Evolutionary conservation across 2,797 vertebrate genomes (phyloP).

Genomic region (Alca torda): DNA sequence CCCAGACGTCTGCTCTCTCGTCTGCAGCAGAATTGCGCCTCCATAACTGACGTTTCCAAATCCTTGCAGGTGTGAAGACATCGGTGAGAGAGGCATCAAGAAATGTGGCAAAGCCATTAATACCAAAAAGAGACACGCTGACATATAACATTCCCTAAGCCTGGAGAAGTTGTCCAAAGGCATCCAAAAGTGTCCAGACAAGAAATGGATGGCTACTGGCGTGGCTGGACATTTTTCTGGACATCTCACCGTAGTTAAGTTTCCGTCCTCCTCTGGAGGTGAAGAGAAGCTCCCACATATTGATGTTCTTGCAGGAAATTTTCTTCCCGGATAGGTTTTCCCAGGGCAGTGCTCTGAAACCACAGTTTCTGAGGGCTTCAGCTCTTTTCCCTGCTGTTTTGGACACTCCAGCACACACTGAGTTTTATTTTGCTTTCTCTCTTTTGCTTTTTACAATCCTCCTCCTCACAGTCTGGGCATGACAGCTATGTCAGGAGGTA

Average conservation of each 20-base stretch:
- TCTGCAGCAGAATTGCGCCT: not conserved
- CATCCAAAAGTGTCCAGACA: not conserved
- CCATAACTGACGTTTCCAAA: not conserved
- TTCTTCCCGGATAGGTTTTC: not conserved
- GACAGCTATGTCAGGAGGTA: slow-evolving; percentile 17
- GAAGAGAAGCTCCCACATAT: not conserved
- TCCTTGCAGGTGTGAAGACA: not conserved
- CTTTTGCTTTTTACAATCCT: not conserved
- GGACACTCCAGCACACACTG: not conserved
- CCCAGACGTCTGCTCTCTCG: not conserved
- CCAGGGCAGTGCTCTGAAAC: not conserved
- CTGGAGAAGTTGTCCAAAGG: not conserved
- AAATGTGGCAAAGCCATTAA: not conserved
- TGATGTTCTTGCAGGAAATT: not conserved
- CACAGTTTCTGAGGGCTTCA: not conserved
- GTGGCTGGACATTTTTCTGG: not conserved
- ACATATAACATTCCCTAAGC: not conserved
- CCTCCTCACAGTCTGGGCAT: not conserved
- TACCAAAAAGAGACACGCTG: not conserved
- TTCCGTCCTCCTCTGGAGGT: not conserved
- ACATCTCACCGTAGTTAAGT: not conserved
- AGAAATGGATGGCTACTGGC: not conserved
- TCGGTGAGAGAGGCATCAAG: not conserved
- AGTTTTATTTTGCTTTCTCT: not conserved
- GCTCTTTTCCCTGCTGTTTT: not conserved